Base-by-base conservation (phyloP, 2,797 vertebrate species). In the Mus spretus region DNA sequence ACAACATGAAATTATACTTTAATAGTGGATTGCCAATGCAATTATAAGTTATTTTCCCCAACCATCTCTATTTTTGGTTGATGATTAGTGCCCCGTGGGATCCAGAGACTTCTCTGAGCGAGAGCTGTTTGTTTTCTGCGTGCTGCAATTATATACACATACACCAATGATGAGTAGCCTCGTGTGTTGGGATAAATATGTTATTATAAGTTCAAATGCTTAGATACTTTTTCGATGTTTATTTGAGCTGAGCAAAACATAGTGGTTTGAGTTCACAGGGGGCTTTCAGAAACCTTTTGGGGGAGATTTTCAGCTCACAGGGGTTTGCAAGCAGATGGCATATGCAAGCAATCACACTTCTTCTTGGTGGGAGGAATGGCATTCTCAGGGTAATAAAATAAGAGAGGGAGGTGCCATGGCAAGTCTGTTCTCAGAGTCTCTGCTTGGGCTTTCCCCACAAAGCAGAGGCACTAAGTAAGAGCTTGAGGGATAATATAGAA, bases 131-230 rank as follows among this genome's bases (percentile, higher is more conserved):
- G 98, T 98, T 98, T 98, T 97, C 96, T 95, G 90, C 96, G 6
- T 31, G 74, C 97, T 97, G 96, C 98, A 98, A 98, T 98, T 98
- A 98, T 88, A 96, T 87, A 96, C 97, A 97, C 97, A 97, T 95
- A 96, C 94, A 96, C 95, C 96, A 96, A 95, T 96, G 97, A 98
- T 97, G 97, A 97, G 98, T 98, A 97, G 98, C 98, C 98, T 98
- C 97, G 44, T 95, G 97, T 98, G 97, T 98, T 97, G 98, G 85
- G 94, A 97, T 98, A 98, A 98, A 98, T 98, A 98, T 98, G 97
- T 96, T 97, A 98, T 98, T 98, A 98, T 97, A 98, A 98, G 98
- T 98, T 98, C 98, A 98, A 98, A 98, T 98, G 98, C 97, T 98
- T 96, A 96, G 96, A 97, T 98, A 97, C 91, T 97, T 96, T 97